Conservation (phyloP, 2,113 vertebrate species). For the Microcebus ravelobensis region DNA sequence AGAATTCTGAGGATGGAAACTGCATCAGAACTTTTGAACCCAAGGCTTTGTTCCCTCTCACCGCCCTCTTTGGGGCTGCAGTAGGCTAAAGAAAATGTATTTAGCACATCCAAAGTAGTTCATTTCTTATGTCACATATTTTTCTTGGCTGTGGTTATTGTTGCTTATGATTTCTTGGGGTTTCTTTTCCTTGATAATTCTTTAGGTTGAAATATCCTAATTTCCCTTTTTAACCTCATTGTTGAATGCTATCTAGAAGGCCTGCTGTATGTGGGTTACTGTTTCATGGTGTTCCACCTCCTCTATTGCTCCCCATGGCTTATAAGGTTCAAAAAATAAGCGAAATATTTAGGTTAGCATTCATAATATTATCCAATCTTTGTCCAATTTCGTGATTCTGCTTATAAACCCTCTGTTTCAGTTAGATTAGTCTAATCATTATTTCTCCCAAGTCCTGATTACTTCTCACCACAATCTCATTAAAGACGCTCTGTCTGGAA, state of each 20-base stretch:
- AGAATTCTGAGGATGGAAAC: constrained; percentile 64
- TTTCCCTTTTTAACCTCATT: neutral
- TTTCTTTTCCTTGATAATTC: neutral
- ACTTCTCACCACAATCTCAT: neutral
- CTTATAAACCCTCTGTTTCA: neutral
- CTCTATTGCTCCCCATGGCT: neutral
- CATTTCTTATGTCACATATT: neutral
- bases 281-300: neutral
- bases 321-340: neutral
- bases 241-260: neutral
- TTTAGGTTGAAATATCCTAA: neutral
- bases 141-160: neutral
- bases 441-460: neutral
- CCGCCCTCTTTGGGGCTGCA: neutral
- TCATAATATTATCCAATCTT: neutral
- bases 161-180: neutral
- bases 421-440: neutral
- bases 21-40: constrained; percentile 56
- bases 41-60: constrained; percentile 42
- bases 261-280: neutral
- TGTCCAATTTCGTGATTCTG: neutral
- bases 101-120: neutral
- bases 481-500: neutral
- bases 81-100: neutral
- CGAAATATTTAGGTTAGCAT: neutral